phyloP scores from a whole-genome alignment of 2,888 invertebrate species.

The Mimumesa dahlbomi region DNA sequence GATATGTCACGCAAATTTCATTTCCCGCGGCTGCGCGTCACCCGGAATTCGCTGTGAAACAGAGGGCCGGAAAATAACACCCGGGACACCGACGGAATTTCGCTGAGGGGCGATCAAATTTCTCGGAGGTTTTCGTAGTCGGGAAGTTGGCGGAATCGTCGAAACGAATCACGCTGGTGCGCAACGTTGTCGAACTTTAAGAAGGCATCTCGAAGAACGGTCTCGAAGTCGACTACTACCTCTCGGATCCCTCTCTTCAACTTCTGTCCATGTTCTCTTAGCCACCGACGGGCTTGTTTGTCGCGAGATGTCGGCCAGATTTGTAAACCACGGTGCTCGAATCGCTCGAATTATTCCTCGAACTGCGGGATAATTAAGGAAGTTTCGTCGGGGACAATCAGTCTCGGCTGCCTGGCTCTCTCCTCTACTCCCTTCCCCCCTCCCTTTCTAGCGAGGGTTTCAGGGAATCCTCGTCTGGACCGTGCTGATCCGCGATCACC shows the following conservation, averaged over 20 bases:
- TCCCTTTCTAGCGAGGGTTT: neutral
- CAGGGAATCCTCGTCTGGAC: slow-evolving; percentile 30
- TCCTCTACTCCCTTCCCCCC: neutral
- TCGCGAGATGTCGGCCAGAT: slow-evolving; percentile 44
- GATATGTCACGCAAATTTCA: too few species aligned
- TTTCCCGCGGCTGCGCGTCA: too few species aligned
- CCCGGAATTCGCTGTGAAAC: neutral
- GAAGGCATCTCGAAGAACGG: slow-evolving; percentile 31
- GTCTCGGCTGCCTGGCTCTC: slow-evolving; percentile 35
- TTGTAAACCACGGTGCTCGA: slow-evolving; percentile 61
- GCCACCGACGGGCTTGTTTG: slow-evolving; percentile 53
- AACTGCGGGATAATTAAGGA: slow-evolving; percentile 77
- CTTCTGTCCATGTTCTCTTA: slow-evolving; percentile 3
- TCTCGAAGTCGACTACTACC: slow-evolving; percentile 8
- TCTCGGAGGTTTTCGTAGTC: slow-evolving; percentile 21
- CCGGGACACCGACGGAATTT: neutral
- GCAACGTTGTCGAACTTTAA: slow-evolving; percentile 37
- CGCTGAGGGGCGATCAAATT: slow-evolving; percentile 32
- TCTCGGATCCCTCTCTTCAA: neutral
- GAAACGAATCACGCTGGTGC: slow-evolving; percentile 44
- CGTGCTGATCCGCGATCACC: slow-evolving; percentile 34
- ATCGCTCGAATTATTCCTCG: slow-evolving; percentile 66
- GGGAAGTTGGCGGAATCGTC: slow-evolving; percentile 38
- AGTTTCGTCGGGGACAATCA: slow-evolving; percentile 77
- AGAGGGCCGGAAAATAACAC: neutral